Evolutionary conservation across 2,113 vertebrate species (phyloP).

Genomic region (Plecotus auritus): DNA sequence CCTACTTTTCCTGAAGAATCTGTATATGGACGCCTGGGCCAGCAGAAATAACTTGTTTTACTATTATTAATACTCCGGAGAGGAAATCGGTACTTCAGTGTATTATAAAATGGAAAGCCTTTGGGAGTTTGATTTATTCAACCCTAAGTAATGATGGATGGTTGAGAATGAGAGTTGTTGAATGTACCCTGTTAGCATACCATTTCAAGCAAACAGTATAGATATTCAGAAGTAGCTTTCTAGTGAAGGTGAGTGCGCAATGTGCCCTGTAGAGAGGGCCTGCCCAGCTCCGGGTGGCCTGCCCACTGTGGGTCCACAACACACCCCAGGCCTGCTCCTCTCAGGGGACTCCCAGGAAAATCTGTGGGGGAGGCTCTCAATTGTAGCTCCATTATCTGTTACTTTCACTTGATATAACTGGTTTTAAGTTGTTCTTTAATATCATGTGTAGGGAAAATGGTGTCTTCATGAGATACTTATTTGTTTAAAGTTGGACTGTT

Average conservation of each 20-base stretch:
- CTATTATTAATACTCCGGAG: conserved; percentile 23
- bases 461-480: not conserved
- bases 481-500: not conserved
- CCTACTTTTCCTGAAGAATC: conserved; percentile 31
- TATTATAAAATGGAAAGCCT: conserved; percentile 63
- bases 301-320: not conserved
- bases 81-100: conserved; percentile 60
- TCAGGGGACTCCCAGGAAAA: not conserved
- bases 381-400: not conserved
- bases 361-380: not conserved
- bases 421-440: not conserved
- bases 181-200: conserved; percentile 41
- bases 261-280: not conserved
- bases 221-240: conserved; percentile 40
- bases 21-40: not conserved
- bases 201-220: conserved; percentile 47
- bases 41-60: conserved; percentile 24
- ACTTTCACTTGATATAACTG: not conserved
- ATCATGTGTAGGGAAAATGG: not conserved
- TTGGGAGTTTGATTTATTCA: not conserved
- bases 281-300: not conserved
- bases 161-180: conserved; percentile 33
- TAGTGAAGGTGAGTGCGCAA: not conserved
- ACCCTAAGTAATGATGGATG: not conserved
- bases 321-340: not conserved